These are phyloP conservation scores for Ploceus nigricollis DNA, from an alignment of 2,113 vertebrate genomes.

Conservation along the genomic window DNA sequence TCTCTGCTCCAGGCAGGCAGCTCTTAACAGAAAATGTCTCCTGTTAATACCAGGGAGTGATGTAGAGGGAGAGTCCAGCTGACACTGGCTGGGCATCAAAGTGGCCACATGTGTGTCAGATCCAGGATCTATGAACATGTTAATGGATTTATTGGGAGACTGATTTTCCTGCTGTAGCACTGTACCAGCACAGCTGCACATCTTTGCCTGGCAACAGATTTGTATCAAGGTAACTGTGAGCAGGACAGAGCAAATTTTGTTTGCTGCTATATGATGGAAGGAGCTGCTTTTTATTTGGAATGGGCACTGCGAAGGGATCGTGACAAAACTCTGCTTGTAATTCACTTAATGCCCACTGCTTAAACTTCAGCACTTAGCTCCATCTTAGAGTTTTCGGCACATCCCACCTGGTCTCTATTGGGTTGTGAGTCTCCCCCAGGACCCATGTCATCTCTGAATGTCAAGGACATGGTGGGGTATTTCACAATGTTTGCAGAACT, in stretches of 20 bases:
- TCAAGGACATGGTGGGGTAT: neutral
- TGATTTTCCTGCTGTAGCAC: neutral
- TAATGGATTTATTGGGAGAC: neutral
- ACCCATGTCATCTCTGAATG: neutral
- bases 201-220: neutral
- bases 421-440: neutral
- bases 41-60: neutral
- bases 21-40: neutral
- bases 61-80: neutral
- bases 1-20: neutral
- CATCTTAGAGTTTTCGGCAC: neutral
- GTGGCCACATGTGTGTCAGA: neutral
- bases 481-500: neutral
- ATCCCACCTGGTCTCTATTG: neutral
- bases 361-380: neutral
- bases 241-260: neutral
- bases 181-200: neutral
- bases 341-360: neutral
- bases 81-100: neutral
- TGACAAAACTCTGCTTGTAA: neutral
- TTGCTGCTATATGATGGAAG: neutral
- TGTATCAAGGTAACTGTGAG: neutral
- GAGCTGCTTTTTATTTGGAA: neutral
- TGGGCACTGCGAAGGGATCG: fast-evolving
- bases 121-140: neutral